These are phyloP conservation scores for Netelia melanura DNA, from an alignment of 2,888 invertebrate genomes.

Conservation along the genomic window DNA sequence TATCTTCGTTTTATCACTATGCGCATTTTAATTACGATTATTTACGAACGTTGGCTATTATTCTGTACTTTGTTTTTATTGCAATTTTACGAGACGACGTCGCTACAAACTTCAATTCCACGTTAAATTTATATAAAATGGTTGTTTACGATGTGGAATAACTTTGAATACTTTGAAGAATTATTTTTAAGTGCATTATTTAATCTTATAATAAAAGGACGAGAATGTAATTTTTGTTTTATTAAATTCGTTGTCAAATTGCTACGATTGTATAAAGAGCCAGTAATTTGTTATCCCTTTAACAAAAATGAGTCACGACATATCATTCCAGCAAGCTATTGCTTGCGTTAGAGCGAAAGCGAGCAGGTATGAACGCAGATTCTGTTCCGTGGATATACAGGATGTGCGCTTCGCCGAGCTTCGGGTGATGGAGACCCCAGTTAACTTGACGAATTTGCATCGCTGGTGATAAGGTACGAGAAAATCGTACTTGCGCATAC, in stretches of 20 bases:
- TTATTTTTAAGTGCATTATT: not conserved
- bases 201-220: too few relatives aligned
- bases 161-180: not conserved
- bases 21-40: slow-evolving; percentile 6
- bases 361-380: slow-evolving; percentile 37
- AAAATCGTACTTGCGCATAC: slow-evolving; percentile 47
- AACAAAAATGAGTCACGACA: not conserved
- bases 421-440: slow-evolving; percentile 64
- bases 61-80: not conserved
- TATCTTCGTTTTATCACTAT: not conserved
- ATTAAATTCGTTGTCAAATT: not conserved
- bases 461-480: slow-evolving; percentile 58
- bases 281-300: not conserved
- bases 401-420: slow-evolving; percentile 30
- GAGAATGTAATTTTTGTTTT: not conserved
- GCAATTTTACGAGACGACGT: not conserved
- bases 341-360: slow-evolving; percentile 10
- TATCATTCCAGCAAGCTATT: not conserved
- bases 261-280: not conserved
- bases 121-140: not conserved
- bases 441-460: slow-evolving; percentile 65
- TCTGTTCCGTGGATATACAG: slow-evolving; percentile 34
- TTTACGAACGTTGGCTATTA: not conserved
- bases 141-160: not conserved
- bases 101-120: not conserved